Evolutionary conservation across 2,113 vertebrate genomes (phyloP).

Genomic region (Cyanoderma ruficeps): DNA sequence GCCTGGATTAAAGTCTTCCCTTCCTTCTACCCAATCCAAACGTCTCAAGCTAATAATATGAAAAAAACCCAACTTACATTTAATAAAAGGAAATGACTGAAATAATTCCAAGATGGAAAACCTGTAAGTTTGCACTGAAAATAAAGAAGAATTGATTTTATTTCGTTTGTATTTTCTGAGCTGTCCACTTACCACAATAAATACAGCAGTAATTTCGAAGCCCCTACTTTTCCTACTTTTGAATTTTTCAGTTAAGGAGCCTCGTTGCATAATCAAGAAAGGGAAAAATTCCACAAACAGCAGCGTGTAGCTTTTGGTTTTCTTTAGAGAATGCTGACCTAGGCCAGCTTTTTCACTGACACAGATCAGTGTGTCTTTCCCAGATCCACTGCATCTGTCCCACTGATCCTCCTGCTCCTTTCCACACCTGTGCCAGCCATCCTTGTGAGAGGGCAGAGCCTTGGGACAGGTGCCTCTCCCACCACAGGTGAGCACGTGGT

Average conservation of each 20-base stretch:
- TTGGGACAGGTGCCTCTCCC: not conserved
- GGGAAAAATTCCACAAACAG: not conserved
- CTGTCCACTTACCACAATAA: not conserved
- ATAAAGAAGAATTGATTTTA: not conserved
- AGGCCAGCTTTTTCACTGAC: not conserved
- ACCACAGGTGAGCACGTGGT: not conserved
- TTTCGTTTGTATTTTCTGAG: constrained; percentile 11
- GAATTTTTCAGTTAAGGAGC: not conserved
- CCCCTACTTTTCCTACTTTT: not conserved
- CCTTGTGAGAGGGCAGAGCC: no score
- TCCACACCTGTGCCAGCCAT: not conserved
- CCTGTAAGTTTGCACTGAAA: not conserved
- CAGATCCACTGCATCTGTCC: not conserved
- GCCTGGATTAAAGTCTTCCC: not conserved
- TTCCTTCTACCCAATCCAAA: not conserved
- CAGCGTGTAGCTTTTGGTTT: not conserved
- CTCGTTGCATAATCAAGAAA: not conserved
- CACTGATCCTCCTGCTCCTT: not conserved
- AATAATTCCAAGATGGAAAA: not conserved
- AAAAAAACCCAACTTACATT: not conserved
- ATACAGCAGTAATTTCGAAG: not conserved
- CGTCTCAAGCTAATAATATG: not conserved
- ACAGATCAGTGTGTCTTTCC: not conserved
- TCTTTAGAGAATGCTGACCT: not conserved
- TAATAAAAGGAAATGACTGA: not conserved